phyloP scores from a whole-genome alignment of 2,888 invertebrate species.

The Auanema freiburgensis region DNA sequence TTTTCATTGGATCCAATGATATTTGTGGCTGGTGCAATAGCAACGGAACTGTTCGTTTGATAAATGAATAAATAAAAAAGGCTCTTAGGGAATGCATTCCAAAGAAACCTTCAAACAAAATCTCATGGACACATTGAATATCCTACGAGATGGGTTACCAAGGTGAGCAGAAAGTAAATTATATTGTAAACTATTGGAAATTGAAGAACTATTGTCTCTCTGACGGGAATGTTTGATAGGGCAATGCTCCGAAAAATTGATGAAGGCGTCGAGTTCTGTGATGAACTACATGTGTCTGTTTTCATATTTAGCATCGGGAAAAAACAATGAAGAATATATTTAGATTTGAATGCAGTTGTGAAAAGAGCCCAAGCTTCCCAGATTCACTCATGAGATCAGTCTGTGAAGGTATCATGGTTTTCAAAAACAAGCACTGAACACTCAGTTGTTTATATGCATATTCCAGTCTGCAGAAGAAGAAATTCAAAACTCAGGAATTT shows the following conservation, averaged over 20 bases:
- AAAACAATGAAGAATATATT: too few relatives aligned
- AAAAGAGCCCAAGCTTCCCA: slow-evolving; percentile 39
- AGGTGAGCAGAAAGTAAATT: slow-evolving; percentile 15
- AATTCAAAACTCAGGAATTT: slow-evolving; percentile 35
- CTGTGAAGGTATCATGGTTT: slow-evolving; percentile 21
- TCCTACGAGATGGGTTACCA: slow-evolving; percentile 47
- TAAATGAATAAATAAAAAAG: neutral
- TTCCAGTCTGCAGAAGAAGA: slow-evolving; percentile 29
- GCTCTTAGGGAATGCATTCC: slow-evolving; percentile 29
- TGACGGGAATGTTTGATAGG: slow-evolving; percentile 56
- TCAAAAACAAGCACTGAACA: too few relatives aligned
- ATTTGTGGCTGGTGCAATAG: slow-evolving; percentile 50
- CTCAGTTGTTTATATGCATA: too few relatives aligned
- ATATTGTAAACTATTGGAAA: neutral
- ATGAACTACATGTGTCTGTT: slow-evolving; percentile 38
- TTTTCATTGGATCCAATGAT: slow-evolving; percentile 60
- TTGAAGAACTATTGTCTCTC: slow-evolving; percentile 3
- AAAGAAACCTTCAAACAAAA: slow-evolving; percentile 37
- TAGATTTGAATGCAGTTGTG: slow-evolving; percentile 47
- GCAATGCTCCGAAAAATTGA: slow-evolving; percentile 47
- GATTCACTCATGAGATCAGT: slow-evolving; percentile 38
- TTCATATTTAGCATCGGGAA: too few relatives aligned
- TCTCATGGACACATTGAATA: slow-evolving; percentile 39
- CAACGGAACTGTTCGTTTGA: slow-evolving; percentile 17
- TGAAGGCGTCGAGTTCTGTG: slow-evolving; percentile 43